These are phyloP conservation scores for Sepioteuthis lessoniana DNA, from an alignment of 2,888 invertebrate genomes.

Conservation along the genomic window DNA sequence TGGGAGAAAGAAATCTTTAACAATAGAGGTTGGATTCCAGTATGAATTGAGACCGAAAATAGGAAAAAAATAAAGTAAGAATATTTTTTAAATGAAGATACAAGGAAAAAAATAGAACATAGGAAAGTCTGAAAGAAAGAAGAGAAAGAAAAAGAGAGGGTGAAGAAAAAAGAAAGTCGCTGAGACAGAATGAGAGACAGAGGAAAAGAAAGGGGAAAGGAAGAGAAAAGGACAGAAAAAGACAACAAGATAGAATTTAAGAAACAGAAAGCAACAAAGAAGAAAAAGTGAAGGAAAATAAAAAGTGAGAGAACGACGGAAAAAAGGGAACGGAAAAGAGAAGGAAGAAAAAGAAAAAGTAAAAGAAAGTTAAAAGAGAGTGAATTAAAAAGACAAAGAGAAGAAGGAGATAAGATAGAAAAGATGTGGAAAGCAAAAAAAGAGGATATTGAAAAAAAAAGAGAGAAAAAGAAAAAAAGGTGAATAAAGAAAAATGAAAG, in stretches of 20 bases:
- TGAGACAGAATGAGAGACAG: slow-evolving; percentile 24
- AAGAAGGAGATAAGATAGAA: no score
- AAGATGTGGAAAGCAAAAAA: no score
- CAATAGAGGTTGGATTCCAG: slow-evolving; percentile 20
- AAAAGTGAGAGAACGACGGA: neutral
- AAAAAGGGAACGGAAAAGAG: neutral
- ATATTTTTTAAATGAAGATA: neutral
- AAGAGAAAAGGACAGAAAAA: neutral
- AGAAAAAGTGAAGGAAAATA: neutral
- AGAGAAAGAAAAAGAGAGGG: neutral
- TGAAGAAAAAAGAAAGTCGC: neutral
- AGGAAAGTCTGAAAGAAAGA: no score
- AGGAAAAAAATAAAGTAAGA: neutral
- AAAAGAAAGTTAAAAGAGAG: no score
- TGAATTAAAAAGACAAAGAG: neutral
- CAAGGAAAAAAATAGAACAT: neutral
- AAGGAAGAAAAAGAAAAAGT: neutral
- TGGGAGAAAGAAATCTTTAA: neutral
- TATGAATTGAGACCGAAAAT: neutral
- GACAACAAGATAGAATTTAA: neutral
- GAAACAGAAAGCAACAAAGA: neutral
- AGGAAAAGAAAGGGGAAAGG: neutral
- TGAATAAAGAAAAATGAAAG: no score
- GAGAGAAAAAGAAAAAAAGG: no score
- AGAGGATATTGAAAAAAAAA: no score